Percentiles rank a stretch among this genome's conserved stretches.
These are phyloP conservation scores for Lophius americanus DNA, from an alignment of 2,797 vertebrate species.

Conservation along the genomic window DNA sequence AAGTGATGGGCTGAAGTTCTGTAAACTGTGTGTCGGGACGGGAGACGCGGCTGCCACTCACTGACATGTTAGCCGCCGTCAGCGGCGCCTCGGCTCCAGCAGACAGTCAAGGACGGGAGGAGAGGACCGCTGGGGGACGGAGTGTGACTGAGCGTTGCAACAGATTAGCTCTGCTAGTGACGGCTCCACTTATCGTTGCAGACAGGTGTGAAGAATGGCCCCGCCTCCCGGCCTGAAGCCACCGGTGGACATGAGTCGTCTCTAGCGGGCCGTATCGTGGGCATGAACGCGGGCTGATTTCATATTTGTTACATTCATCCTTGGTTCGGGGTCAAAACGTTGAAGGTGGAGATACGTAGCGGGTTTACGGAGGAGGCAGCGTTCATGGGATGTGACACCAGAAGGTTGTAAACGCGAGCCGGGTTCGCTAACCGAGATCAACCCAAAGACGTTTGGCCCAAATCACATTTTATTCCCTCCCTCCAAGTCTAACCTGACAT, in stretches of 20 bases:
- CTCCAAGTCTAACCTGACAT: constrained; percentile 17
- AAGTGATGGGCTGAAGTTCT: constrained; percentile 53
- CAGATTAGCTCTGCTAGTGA: constrained; percentile 82
- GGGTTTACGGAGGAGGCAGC: constrained; percentile 47
- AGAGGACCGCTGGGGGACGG: constrained; percentile 73
- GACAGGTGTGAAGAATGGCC: constrained; percentile 85
- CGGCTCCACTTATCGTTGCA: constrained; percentile 80
- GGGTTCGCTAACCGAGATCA: no score
- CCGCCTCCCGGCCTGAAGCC: constrained; percentile 76
- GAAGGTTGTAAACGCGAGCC: constrained; percentile 42
- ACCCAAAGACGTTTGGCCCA: background rate
- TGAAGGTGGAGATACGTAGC: constrained; percentile 49
- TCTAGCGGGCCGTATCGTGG: constrained; percentile 34
- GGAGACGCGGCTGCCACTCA: constrained; percentile 46
- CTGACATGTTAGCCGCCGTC: constrained; percentile 71
- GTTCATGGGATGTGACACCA: constrained; percentile 38
- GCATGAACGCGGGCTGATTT: constrained; percentile 62
- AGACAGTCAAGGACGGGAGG: constrained; percentile 79
- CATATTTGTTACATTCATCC: constrained; percentile 59
- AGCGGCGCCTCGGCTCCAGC: constrained; percentile 66
- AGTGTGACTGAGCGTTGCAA: constrained; percentile 83
- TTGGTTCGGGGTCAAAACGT: constrained; percentile 69
- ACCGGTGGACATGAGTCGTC: constrained; percentile 69
- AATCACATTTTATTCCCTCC: background rate
- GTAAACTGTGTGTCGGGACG: constrained; percentile 37